These are phyloP conservation scores for Sebastes schlegelii DNA, from an alignment of 2,113 vertebrate species.

Conservation along the genomic window DNA sequence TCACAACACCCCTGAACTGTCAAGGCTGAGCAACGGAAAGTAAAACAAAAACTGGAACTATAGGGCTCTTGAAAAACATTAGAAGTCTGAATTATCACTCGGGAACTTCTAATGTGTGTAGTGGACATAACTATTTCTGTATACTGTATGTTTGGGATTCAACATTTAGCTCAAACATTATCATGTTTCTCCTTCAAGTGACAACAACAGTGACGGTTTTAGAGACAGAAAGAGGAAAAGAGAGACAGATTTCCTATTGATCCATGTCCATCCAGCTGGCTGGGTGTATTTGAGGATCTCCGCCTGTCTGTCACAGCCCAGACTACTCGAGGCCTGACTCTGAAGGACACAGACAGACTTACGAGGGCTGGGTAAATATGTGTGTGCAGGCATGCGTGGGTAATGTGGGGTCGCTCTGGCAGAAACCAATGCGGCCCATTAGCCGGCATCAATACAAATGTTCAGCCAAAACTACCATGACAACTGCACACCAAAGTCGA, in stretches of 20 bases:
- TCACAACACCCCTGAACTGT: conserved; percentile 40
- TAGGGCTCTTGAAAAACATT: not conserved
- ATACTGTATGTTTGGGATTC: not conserved
- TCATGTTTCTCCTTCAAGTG: not conserved
- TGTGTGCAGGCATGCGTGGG: conserved; percentile 11
- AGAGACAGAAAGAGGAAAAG: not conserved
- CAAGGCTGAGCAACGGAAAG: conserved; percentile 20
- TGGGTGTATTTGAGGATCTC: conserved; percentile 9
- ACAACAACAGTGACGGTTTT: not conserved
- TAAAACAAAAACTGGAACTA: not conserved
- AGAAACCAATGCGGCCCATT: conserved; percentile 63
- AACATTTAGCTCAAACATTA: not conserved
- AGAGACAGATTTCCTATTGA: conserved; percentile 17
- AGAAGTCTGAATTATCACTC: not conserved
- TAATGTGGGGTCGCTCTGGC: conserved; percentile 24
- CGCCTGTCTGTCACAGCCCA: conserved; percentile 39
- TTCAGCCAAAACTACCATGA: conserved; percentile 70
- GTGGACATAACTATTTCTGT: not conserved
- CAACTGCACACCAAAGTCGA: conserved; percentile 64
- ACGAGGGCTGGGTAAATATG: not conserved
- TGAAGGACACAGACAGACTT: conserved; percentile 32
- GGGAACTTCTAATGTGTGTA: not conserved
- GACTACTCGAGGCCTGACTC: conserved; percentile 11
- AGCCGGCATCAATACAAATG: conserved; percentile 66
- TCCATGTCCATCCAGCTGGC: conserved; percentile 15